Evolutionary conservation across 2,797 vertebrate species (phyloP).

Genomic region (Scomberomorus guttatus): DNA sequence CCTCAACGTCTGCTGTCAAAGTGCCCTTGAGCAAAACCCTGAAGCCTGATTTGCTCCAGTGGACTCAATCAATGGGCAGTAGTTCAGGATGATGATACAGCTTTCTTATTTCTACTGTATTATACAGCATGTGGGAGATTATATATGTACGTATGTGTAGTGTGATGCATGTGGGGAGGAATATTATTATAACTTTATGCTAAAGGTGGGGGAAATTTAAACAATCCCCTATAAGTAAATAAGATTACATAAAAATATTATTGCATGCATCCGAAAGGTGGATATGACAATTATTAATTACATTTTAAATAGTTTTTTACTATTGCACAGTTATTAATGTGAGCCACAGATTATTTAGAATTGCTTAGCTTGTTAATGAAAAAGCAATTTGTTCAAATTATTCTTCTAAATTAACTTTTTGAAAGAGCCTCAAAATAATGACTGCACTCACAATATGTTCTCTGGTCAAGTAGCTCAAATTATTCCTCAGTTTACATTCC

Average conservation of each 20-base stretch:
- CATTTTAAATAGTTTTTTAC: conserved; percentile 25
- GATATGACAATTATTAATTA: conserved; percentile 25
- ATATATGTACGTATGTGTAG: neutral
- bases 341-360: conserved; percentile 22
- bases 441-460: conserved; percentile 25
- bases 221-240: no score
- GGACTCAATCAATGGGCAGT: neutral
- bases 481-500: conserved; percentile 26
- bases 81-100: neutral
- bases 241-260: neutral
- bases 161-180: neutral
- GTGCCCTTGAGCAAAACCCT: conserved; percentile 2
- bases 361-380: conserved; percentile 27
- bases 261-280: neutral
- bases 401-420: conserved; percentile 58
- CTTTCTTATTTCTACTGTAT: neutral
- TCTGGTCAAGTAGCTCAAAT: conserved; percentile 32
- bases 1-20: conserved; percentile 9
- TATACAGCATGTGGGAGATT: neutral
- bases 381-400: conserved; percentile 38
- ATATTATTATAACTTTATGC: neutral
- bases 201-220: no score
- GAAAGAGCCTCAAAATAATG: conserved; percentile 39
- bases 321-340: conserved; percentile 16
- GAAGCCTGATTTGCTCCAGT: neutral